Evolutionary conservation across 2,888 invertebrate species (phyloP).

Genomic region (Rotaria socialis): DNA sequence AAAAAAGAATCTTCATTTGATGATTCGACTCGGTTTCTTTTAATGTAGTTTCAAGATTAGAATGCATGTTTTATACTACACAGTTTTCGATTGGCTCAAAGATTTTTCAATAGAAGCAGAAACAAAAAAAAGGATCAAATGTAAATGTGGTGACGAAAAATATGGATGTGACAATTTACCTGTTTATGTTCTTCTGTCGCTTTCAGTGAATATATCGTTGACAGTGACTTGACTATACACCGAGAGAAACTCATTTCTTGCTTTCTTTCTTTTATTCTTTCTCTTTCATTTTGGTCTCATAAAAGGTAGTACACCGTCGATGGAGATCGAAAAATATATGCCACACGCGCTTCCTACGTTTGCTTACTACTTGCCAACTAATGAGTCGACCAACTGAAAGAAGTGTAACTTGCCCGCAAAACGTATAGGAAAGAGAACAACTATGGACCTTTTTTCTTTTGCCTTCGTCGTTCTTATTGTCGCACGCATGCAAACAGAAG

Average conservation of each 20-base stretch:
- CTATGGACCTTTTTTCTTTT: conserved; percentile 3
- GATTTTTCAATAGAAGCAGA: background rate
- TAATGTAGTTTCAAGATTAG: background rate
- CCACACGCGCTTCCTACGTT: background rate
- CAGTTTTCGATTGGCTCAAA: background rate
- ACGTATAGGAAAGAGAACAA: background rate
- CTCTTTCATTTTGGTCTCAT: background rate
- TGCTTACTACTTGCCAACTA: background rate
- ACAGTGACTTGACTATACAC: conserved; percentile 4
- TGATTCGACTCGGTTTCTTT: background rate
- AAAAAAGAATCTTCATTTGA: background rate
- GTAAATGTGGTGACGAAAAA: background rate
- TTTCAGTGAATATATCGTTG: background rate
- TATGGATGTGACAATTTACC: conserved; percentile 1
- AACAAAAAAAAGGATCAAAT: background rate
- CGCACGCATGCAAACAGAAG: conserved; percentile 4
- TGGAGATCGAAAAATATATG: conserved; percentile 22
- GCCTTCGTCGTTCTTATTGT: background rate
- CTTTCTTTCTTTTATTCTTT: background rate
- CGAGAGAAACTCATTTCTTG: background rate
- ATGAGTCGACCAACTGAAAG: background rate
- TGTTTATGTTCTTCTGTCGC: conserved; percentile 7
- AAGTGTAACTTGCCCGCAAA: background rate
- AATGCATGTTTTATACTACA: background rate
- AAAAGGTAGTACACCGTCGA: background rate